Percentiles rank a stretch among this genome's conserved stretches.
Evolutionary conservation across 2,888 invertebrate genomes (phyloP).

Genomic region (Tachystola acroxantha): DNA sequence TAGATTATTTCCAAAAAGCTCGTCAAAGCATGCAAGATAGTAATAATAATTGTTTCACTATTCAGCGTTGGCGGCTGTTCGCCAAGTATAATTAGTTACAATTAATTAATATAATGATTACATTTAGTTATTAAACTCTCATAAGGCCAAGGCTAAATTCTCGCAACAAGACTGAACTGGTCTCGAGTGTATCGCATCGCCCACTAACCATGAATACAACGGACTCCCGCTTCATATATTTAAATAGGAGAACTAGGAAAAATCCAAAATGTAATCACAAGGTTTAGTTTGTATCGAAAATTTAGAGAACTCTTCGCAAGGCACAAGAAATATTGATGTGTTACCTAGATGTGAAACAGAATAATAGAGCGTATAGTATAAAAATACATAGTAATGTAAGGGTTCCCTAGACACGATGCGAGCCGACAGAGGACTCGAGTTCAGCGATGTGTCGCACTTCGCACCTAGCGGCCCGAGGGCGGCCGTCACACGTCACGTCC

Average conservation of each 20-base stretch:
- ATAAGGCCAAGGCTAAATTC: conserved; percentile 79
- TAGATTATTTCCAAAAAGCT: conserved; percentile 78
- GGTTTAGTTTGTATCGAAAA: conserved; percentile 14
- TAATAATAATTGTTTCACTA: conserved; percentile 71
- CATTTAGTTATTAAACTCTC: conserved; percentile 73
- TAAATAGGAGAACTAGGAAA: conserved; percentile 14
- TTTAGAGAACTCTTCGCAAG: conserved; percentile 41
- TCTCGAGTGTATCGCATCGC: conserved; percentile 60
- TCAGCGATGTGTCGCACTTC: conserved; percentile 45
- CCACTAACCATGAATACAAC: conserved; percentile 33
- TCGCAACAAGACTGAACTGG: conserved; percentile 73
- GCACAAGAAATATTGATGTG: conserved; percentile 67
- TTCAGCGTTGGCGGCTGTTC: conserved; percentile 64
- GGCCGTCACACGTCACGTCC: conserved; percentile 13
- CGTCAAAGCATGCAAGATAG: conserved; percentile 78
- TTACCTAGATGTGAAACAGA: conserved; percentile 29
- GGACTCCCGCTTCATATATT: conserved; percentile 6
- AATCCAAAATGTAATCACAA: conserved; percentile 15
- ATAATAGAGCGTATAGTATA: conserved; percentile 20
- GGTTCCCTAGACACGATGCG: conserved; percentile 20
- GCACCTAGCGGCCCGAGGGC: conserved; percentile 40
- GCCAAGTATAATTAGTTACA: conserved; percentile 54
- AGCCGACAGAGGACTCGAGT: conserved; percentile 36
- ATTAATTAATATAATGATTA: conserved; percentile 67
- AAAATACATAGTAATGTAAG: conserved; percentile 16